phyloP scores from a whole-genome alignment of 2,113 vertebrate species.

The Hypocryptadius cinnamomeus region DNA sequence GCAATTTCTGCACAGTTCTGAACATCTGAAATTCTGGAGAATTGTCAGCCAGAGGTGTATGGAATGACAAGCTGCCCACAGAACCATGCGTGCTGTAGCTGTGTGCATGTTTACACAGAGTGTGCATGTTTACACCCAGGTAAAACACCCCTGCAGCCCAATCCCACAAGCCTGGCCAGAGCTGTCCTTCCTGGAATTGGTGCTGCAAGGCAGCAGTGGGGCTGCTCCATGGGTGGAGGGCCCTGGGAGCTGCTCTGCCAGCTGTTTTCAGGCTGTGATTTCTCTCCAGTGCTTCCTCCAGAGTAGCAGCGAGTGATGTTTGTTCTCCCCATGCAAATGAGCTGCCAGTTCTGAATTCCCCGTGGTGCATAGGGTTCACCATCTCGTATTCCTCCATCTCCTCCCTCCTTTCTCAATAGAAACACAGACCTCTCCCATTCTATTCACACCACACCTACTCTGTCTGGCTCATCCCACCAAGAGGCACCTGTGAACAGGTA shows the following conservation, averaged over 20 bases:
- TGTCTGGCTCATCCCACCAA: background rate
- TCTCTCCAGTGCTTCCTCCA: background rate
- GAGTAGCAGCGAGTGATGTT: background rate
- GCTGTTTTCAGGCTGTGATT: background rate
- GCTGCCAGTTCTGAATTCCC: background rate
- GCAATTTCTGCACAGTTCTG: background rate
- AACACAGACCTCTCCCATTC: background rate
- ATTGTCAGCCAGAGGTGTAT: fast-evolving
- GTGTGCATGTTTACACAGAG: too few species aligned
- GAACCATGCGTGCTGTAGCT: fast-evolving
- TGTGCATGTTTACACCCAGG: fast-evolving
- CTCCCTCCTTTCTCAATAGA: background rate
- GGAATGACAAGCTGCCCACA: background rate
- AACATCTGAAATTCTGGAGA: background rate
- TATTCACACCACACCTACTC: background rate
- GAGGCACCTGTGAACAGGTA: background rate
- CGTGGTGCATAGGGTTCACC: background rate
- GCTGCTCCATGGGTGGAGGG: background rate
- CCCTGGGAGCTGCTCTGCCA: background rate
- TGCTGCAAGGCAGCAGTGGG: background rate
- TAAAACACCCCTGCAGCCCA: background rate
- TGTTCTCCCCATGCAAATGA: background rate
- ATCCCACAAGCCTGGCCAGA: background rate
- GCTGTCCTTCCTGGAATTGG: background rate
- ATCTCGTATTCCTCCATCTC: background rate